phyloP scores from a whole-genome alignment of 2,888 invertebrate genomes.

The Chydorus sphaericus region DNA sequence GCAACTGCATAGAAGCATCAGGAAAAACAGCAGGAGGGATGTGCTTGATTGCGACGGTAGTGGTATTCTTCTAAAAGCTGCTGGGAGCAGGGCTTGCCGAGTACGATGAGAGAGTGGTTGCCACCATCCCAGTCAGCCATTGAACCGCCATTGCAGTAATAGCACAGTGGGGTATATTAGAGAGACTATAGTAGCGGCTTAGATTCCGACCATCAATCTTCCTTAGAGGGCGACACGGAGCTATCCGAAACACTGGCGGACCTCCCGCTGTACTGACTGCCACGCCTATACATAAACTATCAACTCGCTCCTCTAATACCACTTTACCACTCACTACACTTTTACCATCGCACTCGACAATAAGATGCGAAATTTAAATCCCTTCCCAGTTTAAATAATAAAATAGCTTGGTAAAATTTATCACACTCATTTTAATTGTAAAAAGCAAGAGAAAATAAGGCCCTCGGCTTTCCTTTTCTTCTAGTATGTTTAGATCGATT shows the following conservation, averaged over 20 bases:
- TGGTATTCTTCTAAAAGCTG: too few species aligned
- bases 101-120: too few species aligned
- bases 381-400: too few species aligned
- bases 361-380: too few species aligned
- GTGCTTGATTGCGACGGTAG: not conserved
- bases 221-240: conserved; percentile 7
- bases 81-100: not conserved
- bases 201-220: conserved; percentile 4
- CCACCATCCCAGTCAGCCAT: too few species aligned
- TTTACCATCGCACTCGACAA: too few species aligned
- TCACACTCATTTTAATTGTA: too few species aligned
- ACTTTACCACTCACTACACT: too few species aligned
- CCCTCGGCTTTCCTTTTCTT: not conserved
- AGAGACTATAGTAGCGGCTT: not conserved
- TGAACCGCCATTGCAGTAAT: not conserved
- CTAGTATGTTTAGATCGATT: too few species aligned
- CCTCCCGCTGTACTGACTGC: conserved; percentile 4
- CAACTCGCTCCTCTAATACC: not conserved
- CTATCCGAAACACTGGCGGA: not conserved
- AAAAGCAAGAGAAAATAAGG: not conserved
- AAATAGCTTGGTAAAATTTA: too few species aligned
- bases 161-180: not conserved
- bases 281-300: conserved; percentile 5
- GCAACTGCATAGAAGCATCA: not conserved
- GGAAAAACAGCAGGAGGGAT: not conserved